Percentiles rank a stretch among this genome's conserved stretches.
Evolutionary conservation across 2,888 invertebrate genomes (phyloP).

Genomic region (Drosophila cyrtoloma): DNA sequence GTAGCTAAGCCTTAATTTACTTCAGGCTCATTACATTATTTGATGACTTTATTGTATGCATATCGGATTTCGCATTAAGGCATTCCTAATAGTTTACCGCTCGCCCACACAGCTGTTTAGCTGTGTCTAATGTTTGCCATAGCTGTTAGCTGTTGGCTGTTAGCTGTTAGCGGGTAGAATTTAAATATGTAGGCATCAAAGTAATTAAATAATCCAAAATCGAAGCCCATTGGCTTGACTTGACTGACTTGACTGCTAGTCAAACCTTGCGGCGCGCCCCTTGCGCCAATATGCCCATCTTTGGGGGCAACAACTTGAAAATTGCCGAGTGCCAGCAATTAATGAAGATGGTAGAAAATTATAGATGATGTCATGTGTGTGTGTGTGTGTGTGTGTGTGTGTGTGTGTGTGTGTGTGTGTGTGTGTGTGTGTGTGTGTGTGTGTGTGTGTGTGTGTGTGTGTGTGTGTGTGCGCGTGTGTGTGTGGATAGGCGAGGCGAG

Average conservation of each 20-base stretch:
- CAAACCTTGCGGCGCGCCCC: conserved; percentile 44
- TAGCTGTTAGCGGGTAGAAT: conserved; percentile 13
- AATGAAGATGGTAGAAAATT: conserved; percentile 47
- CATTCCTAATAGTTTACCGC: conserved; percentile 14
- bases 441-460: too few relatives aligned
- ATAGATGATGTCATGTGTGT: conserved; percentile 62
- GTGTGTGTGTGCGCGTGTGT: too few relatives aligned
- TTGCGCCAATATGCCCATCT: conserved; percentile 52
- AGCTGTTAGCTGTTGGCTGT: conserved; percentile 18
- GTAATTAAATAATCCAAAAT: conserved; percentile 45
- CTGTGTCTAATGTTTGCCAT: not conserved
- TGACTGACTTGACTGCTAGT: conserved; percentile 25
- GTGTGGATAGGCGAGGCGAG: conserved; percentile 56
- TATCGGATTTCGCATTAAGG: conserved; percentile 7
- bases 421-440: not conserved
- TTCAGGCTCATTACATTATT: conserved; percentile 6
- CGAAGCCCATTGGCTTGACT: conserved; percentile 36
- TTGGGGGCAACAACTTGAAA: conserved; percentile 49
- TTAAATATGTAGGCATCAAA: conserved; percentile 28
- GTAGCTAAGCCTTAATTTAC: not conserved
- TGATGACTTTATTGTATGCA: not conserved
- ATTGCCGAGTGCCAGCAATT: conserved; percentile 62
- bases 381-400: conserved; percentile 31
- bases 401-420: conserved; percentile 17
- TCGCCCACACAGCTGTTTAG: conserved; percentile 6